Evolutionary conservation across 2,113 vertebrate species (phyloP), one percentile per base, ranked within the genome.

Genomic region (Pterocles gutturalis): DNA sequence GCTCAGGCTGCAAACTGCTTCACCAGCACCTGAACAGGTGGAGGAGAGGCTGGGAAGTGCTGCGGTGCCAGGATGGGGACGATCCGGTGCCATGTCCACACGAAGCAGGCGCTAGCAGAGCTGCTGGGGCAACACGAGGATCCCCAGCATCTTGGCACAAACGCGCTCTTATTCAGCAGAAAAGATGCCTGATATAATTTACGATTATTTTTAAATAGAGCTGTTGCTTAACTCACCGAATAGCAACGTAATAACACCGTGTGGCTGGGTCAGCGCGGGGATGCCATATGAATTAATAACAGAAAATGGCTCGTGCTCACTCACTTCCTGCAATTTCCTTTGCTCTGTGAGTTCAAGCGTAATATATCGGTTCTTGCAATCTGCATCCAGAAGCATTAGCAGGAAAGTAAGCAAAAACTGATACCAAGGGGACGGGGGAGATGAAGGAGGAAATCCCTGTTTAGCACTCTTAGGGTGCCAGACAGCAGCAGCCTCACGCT

Each of bases 321-420:
- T 95, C 94, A 91, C 93, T 95, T 96, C 96, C 96, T 96, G 94
- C 93, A 93, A 94, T 96, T 96, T 89, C 85, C 93, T 80, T 51
- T 83, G 82, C 78, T 87, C 73, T 15, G 65, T 17, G 77, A 93
- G 77, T 89, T 95, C 87, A 71, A 8, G 83, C 53, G 1, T 29
- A 19, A 64, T 45, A 14, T 17, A 57, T 51, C 6, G 0, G 77
- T 26, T 87, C 87, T 36, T 55, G 48, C 41, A 60, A 2, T 69
- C 89, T 92, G 67, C 83, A 83, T 34, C 51, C 86, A 87, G 73
- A 86, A 81, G 69, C 4, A 1, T 54, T 70, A 75, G 81, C 66
- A 72, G 70, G 82, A 51, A 80, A 85, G 53, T 41, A 71, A 71
- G 84, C 31, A 82, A 82, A 70, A 90, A 20, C 65, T 36, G 67